Base-by-base conservation (phyloP, 2,113 vertebrate genomes). In the Saimiri boliviensis region DNA sequence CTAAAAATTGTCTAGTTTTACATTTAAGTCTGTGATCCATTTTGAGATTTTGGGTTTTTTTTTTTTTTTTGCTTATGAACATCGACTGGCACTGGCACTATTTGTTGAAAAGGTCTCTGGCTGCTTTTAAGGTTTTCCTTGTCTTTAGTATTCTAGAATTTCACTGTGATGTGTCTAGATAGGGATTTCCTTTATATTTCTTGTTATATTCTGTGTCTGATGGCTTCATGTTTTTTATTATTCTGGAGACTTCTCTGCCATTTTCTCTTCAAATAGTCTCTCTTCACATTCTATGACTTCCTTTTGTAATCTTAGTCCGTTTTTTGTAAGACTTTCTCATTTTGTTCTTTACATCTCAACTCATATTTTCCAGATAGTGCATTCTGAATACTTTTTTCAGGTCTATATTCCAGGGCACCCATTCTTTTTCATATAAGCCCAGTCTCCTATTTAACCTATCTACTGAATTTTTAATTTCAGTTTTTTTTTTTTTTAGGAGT, bases 221-320 rank as follows among this genome's bases (percentile, higher is more conserved):
- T 60, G 42, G 16, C 71, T 71, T 96, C 35, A 52, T 35, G 47
- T 49, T 89, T 89, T 93, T 49, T 35, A 37, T 89, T 84, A 84
- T 91, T 88, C 52, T 96, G 70, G 88, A 92, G 54, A 21, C 40
- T 60, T 83, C 47, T 87, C 40, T 94, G 37, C 56, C 47, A 68
- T 94, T 93, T 93, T 93, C 21, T 85, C 81, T 76, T 82, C 30
- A 95, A 70, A 52, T 79, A 60, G 42, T 60, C 16, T 21, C 10
- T 88, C 56, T 92, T 23, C 63, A 12, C 40, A 12, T 80, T 81
- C 13, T 93, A 0, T 86, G 79, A 20, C 40, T 85, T 63, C 16
- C 76, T 83, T 94, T 73, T 81, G 30, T 6, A 60, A 54, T 19
- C 7, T 32, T 2, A 37, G 3, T 87, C 42, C 40, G 76, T 71